Evolutionary conservation across 2,797 vertebrate species (phyloP).

Genomic region (Neosilurus hyrtlii): DNA sequence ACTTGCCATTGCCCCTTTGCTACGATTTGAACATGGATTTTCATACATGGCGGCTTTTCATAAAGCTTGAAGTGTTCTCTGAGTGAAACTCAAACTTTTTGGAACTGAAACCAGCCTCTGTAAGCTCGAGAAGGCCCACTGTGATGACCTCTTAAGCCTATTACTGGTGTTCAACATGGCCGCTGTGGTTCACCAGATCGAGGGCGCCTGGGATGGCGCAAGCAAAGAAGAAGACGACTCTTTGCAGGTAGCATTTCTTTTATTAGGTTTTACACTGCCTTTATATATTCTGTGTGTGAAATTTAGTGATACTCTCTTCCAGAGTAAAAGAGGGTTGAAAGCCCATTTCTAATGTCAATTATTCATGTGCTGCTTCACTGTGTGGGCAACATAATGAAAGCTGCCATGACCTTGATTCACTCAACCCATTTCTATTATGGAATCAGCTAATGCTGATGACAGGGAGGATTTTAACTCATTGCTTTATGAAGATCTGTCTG

Average conservation of each 20-base stretch:
- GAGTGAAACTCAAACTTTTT: constrained; percentile 21
- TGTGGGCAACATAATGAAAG: constrained; percentile 41
- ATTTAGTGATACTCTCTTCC: not conserved
- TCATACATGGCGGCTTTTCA: constrained; percentile 8
- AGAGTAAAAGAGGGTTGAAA: constrained; percentile 18
- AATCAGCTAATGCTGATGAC: constrained; percentile 40
- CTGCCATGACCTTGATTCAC: constrained; percentile 42
- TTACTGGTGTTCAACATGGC: constrained; percentile 77
- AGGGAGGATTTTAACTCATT: constrained; percentile 13
- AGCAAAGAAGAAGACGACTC: constrained; percentile 87
- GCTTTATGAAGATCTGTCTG: constrained; percentile 25
- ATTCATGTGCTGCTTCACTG: constrained; percentile 39
- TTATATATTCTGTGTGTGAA: not conserved
- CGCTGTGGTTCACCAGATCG: constrained; percentile 88
- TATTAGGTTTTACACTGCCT: not conserved
- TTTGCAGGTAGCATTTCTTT: constrained; percentile 76
- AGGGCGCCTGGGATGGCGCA: constrained; percentile 91
- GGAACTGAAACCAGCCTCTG: constrained; percentile 24
- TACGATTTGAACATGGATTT: constrained; percentile 28
- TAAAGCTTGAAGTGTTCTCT: constrained; percentile 1
- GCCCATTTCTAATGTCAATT: constrained; percentile 36
- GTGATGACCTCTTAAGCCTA: constrained; percentile 68
- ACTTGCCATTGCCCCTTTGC: not conserved
- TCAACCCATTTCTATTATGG: constrained; percentile 42
- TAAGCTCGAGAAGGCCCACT: constrained; percentile 11